phyloP scores from a whole-genome alignment of 2,797 vertebrate species.

The Oryzias sinensis region DNA sequence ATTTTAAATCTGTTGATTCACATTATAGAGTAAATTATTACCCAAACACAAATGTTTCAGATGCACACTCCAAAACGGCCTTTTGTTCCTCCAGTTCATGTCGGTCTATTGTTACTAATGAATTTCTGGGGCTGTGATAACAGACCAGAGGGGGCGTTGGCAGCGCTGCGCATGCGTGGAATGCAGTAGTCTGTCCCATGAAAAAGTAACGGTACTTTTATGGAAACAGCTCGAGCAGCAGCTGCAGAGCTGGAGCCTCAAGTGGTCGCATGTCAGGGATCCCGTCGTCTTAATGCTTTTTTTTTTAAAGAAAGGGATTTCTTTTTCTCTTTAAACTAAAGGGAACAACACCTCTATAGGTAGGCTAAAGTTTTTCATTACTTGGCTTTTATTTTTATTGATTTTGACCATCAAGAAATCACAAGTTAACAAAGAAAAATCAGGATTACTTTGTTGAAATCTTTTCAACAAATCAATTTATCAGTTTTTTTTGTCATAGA shows the following conservation, averaged over 20 bases:
- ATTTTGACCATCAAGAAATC: background rate
- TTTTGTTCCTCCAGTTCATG: too few relatives aligned
- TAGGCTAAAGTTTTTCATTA: too few relatives aligned
- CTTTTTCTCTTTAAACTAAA: background rate
- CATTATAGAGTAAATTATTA: too few relatives aligned
- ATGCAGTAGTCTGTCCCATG: conserved; percentile 79
- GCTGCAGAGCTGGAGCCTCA: conserved; percentile 68
- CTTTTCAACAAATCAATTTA: too few relatives aligned
- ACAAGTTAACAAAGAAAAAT: background rate
- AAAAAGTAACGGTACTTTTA: conserved; percentile 91
- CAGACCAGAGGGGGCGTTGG: too few relatives aligned
- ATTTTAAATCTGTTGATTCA: background rate
- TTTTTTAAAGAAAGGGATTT: conserved; percentile 9
- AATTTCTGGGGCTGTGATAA: too few relatives aligned
- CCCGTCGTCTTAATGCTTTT: conserved; percentile 8
- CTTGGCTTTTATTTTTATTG: background rate
- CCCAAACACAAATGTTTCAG: too few relatives aligned
- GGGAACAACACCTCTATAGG: too few relatives aligned
- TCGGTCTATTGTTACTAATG: too few relatives aligned
- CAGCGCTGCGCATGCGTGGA: conserved; percentile 67
- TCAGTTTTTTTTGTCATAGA: too few relatives aligned
- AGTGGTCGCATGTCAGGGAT: conserved; percentile 41
- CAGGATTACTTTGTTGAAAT: too few relatives aligned
- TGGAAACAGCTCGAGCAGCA: conserved; percentile 81
- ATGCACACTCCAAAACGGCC: too few relatives aligned